Base-by-base conservation (phyloP, 2,797 vertebrate species). In the Streptopelia turtur region DNA sequence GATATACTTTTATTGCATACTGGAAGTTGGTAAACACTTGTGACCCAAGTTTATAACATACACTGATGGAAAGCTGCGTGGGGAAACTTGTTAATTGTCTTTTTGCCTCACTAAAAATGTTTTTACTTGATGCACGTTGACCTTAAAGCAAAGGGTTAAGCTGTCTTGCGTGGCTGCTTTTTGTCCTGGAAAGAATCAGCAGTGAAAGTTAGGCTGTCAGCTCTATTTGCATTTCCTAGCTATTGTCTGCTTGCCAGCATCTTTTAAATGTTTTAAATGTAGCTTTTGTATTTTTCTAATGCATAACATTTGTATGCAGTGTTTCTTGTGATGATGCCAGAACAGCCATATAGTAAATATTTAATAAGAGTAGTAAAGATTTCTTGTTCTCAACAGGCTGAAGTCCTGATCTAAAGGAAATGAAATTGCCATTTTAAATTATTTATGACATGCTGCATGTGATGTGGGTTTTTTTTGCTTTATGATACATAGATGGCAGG, bases 311-410 rank as follows among this genome's bases (percentile, higher is more conserved):
- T 95, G 30, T 79, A 85, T 95, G 68, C 74, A 17, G 71, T 75
- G 47, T 69, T 71, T 94, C 89, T 94, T 95, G 95, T 88, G 59
- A 94, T 71, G 57, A 37, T 85, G 95, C 95, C 94, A 96, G 63
- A 90, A 83, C 63, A 96, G 65, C 87, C 87, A 97, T 97, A 94
- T 88, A 84, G 57, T 97, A 96, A 97, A 97, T 97, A 94, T 94
- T 97, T 97, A 93, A 97, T 97, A 93, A 80, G 39, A 72, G 74
- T 85, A 70, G 75, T 95, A 94, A 96, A 94, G 92, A 91, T 95
- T 93, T 93, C 60, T 94, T 90, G 53, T 90, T 95, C 89, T 97
- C 52, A 78, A 2, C 2, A 0, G 64, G 28, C 79, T 85, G 25
- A 85, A 84, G 30, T 87, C 57, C 86, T 88, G 69, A 75, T 92